Conservation (phyloP, 2,113 vertebrate genomes). For the Oryzias melastigma region DNA sequence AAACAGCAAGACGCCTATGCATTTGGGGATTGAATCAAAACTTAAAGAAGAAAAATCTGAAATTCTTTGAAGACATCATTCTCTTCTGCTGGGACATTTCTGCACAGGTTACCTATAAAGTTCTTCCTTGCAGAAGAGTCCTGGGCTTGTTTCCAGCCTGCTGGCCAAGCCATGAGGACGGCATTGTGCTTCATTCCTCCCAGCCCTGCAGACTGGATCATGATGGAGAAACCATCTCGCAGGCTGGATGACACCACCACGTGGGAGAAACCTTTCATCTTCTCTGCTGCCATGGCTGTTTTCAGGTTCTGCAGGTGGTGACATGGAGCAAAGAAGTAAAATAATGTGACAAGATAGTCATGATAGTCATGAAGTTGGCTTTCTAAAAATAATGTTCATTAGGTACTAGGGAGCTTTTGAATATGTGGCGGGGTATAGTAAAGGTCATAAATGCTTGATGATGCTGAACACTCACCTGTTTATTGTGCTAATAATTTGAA, state of each 20-base stretch:
- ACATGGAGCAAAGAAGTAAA: not conserved
- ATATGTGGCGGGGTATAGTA: no score
- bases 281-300: slow-evolving; percentile 83
- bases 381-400: no score
- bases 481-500: no score
- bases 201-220: slow-evolving; percentile 93
- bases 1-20: no score
- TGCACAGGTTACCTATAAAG: slow-evolving; percentile 83
- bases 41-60: not conserved
- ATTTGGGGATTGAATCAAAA: not conserved
- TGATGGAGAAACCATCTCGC: slow-evolving; percentile 89
- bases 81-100: not conserved
- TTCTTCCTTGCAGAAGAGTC: slow-evolving; percentile 83
- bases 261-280: slow-evolving; percentile 93
- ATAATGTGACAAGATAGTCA: no score
- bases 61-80: no score
- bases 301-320: slow-evolving; percentile 82
- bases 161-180: slow-evolving; percentile 91
- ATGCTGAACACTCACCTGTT: no score
- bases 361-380: no score
- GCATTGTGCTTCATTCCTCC: slow-evolving; percentile 97
- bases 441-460: no score
- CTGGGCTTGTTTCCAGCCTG: slow-evolving; percentile 80
- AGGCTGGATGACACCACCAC: slow-evolving; percentile 88
- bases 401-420: no score